Conservation (phyloP, 2,113 vertebrate species). For the Vulpes vulpes region DNA sequence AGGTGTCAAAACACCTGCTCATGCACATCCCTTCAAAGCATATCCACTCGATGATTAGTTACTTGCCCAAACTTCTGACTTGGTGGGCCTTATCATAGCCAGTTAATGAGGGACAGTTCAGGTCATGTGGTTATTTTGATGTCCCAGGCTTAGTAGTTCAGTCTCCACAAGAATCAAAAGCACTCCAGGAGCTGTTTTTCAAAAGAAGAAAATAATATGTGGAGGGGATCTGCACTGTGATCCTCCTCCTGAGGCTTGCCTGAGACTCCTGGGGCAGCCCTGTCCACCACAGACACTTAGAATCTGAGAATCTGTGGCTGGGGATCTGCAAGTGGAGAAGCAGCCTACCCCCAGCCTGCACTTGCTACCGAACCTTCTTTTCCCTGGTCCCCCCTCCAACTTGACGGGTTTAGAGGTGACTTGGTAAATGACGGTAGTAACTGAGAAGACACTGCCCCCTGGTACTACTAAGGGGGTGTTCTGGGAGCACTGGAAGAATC, state of each 20-base stretch:
- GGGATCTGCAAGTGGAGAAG: neutral
- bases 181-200: neutral
- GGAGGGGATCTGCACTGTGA: neutral
- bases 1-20: neutral
- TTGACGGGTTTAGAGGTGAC: neutral
- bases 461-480: neutral
- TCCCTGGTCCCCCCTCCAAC: neutral
- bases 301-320: neutral
- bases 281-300: neutral
- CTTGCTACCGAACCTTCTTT: neutral
- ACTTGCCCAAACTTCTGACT: neutral
- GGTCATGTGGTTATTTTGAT: neutral
- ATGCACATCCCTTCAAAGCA: neutral
- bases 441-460: neutral
- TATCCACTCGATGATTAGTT: neutral
- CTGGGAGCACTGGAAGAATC: neutral
- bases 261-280: fast-evolving
- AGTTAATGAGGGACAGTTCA: neutral
- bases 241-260: neutral
- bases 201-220: neutral
- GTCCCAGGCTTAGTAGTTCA: neutral
- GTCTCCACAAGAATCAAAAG: neutral
- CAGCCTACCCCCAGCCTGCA: neutral
- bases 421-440: neutral
- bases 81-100: neutral